Evolutionary conservation across 2,113 vertebrate genomes (phyloP), one percentile per base, ranked within the genome.

Genomic region (Ovis aries): DNA sequence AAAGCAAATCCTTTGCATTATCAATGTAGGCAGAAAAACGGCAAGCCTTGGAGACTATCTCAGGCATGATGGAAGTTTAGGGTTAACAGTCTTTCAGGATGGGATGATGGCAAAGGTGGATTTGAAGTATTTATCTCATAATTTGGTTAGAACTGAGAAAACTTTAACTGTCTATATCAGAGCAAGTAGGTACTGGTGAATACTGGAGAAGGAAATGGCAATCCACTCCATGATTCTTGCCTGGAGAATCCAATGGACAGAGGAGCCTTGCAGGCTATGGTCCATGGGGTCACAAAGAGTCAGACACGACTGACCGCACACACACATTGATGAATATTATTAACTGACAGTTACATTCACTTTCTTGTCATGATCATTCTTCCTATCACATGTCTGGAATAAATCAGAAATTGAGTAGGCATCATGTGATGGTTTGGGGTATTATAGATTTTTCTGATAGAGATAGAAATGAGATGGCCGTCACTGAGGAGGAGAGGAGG

Each of bases 221-320:
- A 36, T 19, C 64, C 8, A 21, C 17, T 36, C n/a, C n/a, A 36
- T 21, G 9, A 36, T 36, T 71, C n/a, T 71, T 71, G 64, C n/a
- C n/a, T 71, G 64, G 19, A 36, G 64, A 71, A 21, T 23, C 64
- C 64, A 10, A 23, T 71, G n/a, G 17, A 71, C n/a, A 36, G 64
- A 36, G n/a, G n/a, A 71, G 17, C n/a, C n/a, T 71, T 1, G 2
- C 19, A 23, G 64, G n/a, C 64, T 36, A 2, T 21, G 17, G 64
- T 36, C 16, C 64, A 36, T 36, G 64, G 4, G 17, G 64, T 71
- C 64, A 71, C 64, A 71, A 36, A 71, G 64, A 36, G 17, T 71
- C 9, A 1, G n/a, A 71, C n/a, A 36, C 1, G 0, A 21, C n/a
- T 21, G 4, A 71, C 4, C 1, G 0, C 19, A 71, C 7, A 17